Evolutionary conservation across 2,113 vertebrate genomes (phyloP), one percentile per base, ranked within the genome.

Genomic region (Cyprinodon tularosa): DNA sequence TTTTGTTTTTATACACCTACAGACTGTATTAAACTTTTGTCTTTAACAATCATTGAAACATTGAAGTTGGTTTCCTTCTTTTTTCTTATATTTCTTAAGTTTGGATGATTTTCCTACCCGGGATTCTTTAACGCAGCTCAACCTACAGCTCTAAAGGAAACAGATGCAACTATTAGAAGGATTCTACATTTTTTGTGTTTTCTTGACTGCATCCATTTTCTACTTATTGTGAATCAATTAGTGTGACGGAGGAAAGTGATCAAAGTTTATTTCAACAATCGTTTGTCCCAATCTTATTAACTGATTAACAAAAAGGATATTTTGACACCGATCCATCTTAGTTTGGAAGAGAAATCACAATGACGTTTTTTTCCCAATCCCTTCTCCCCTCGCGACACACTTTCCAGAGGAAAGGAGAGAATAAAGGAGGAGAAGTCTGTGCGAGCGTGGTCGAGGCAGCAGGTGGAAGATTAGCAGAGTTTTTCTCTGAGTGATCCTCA

Each of bases 401-500:
- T 66, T 71, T 42, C 39, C 40, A 60, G 20, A 48, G 29, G 20
- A 11, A 47, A 48, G 47, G 45, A 39, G 4, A 63, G n/a, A 47
- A 44, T 15, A 74, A 47, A 3, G 5, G 13, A 62, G 17, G 8
- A 50, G 61, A 62, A 71, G 82, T 86, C 80, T 76, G 72, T 77
- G 81, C 63, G 83, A 86, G 85, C 53, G 88, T 76, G 88, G 78
- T 69, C 3, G 81, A 90, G 87, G 88, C 90, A 93, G 91, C 89
- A 87, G 88, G 92, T 67, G 86, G 84, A 80, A 88, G 90, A 90
- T 91, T 92, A 92, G 82, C 80, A 76, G 86, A 91, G 79, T 91
- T 91, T 57, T 91, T 89, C 88, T 76, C 82, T 71, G 80, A 90
- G 83, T 92, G 91, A 93, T 93, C 91, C 88, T 91, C 85, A 72